Evolutionary conservation across 1,140 invertebrate species (phyloP), one percentile per base, ranked within the genome.

Genomic region (Capitella teleta): DNA sequence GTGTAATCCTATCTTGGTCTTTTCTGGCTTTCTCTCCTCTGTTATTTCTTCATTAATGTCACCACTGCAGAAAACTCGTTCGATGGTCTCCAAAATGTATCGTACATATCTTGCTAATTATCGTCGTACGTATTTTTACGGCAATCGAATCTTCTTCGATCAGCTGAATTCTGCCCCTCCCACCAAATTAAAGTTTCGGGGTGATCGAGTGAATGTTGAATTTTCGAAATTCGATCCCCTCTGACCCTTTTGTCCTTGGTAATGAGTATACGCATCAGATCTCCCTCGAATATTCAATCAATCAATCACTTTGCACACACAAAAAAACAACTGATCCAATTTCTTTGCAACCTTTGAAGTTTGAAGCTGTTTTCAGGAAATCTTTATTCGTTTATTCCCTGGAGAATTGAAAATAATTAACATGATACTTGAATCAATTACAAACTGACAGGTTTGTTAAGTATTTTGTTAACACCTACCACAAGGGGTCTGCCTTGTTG

Each of bases 11-110:
- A 16, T 28, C 19, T 4, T 34, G 14, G n/a, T n/a, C n/a, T 14
- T 4, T 6, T 2, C 3, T 48, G 18, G 5, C 51, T 1, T n/a
- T 16, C 34, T 2, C 4, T 30, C 8, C 24, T 4, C 14, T 16
- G 19, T 34, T 30, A 28, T 45, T 24, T 37, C 36, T 54, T 49
- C 23, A 47, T n/a, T 28, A 40, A 32, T 53, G 10, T 26, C 26
- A 14, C 16, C 8, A 41, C 28, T 6, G 25, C 1, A 21, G n/a
- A 26, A 38, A 24, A 18, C 25, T 45, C 14, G 10, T 4, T n/a
- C 12, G 40, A 14, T 4, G 24, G 41, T 36, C 14, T 21, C 32
- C 5, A 14, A 10, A n/a, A n/a, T n/a, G n/a, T n/a, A n/a, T n/a
- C n/a, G n/a, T n/a, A n/a, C n/a, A n/a, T n/a, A n/a, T n/a, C n/a